Evolutionary conservation across 2,797 vertebrate genomes (phyloP), one percentile per base, ranked within the genome.

Genomic region (Paedocypris micromegethes): DNA sequence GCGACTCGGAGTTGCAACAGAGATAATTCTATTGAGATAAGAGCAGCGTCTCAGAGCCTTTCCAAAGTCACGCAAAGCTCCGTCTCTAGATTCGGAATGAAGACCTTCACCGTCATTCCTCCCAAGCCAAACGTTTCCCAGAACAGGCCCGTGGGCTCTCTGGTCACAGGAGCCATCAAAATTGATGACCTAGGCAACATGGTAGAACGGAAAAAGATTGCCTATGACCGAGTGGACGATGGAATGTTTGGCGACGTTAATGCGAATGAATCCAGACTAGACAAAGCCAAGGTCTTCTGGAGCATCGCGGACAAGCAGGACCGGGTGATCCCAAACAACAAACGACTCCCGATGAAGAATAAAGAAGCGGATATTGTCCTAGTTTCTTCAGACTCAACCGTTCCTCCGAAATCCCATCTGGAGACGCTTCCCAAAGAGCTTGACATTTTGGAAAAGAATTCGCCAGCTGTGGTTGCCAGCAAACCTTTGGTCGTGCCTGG

Each of bases 101-200:
- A 88, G 40, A 98, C 97, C 0, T 98, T 98, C 76, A 98, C 94
- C 39, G 91, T 99, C 57, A 81, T 98, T 50, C 97, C 97, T 67
- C 88, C 90, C 1, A 97, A 93, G 74, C 89, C 93, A 0, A 79
- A 85, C 73, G 76, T 83, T 62, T 85, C 80, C 66, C 82, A 76
- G 54, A 88, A 87, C 50, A 85, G 87, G 73, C 59, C 82, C 47
- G 81, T 82, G 4, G 85, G 75, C 50, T 86, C 88, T 2, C 68
- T 87, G 42, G 87, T 86, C 4, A 65, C 72, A 1, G 91, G 91
- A 76, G 93, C 94, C 86, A 96, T 99, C 79, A 93, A 92, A 80
- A 98, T 99, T 8, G 95, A 99, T 3, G 93, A 97, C 72, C 89
- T 91, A 58, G 97, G 97, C 54, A 98, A 99, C 73, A 89, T 99